Evolutionary conservation across 2,888 invertebrate species (phyloP).

Genomic region (Chloroclysta siterata): DNA sequence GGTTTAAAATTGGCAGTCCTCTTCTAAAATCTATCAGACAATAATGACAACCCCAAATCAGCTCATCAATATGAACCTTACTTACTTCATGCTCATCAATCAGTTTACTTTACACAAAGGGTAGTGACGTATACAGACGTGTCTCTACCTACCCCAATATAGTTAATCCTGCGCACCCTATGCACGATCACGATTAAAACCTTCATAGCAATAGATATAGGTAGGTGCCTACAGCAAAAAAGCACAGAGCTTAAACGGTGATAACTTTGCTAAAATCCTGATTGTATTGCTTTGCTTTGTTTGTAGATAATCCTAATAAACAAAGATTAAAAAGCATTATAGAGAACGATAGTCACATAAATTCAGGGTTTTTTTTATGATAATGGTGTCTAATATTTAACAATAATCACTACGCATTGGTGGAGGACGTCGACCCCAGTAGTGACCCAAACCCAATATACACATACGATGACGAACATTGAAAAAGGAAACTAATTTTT

Average conservation of each 20-base stretch:
- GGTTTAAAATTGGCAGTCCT: not conserved
- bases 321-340: slow-evolving; percentile 65
- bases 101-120: slow-evolving; percentile 13
- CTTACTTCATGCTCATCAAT: not conserved
- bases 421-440: not conserved
- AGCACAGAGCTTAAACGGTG: slow-evolving; percentile 36
- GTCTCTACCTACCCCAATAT: not conserved
- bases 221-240: no score
- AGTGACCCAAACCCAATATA: no score
- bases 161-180: slow-evolving; percentile 51
- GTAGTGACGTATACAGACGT: slow-evolving; percentile 18
- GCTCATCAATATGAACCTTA: not conserved
- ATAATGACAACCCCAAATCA: not conserved
- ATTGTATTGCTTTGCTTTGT: slow-evolving; percentile 41
- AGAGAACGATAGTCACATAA: slow-evolving; percentile 41
- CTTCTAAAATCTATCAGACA: not conserved
- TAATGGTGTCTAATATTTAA: not conserved
- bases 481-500: no score
- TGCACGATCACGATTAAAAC: slow-evolving; percentile 63
- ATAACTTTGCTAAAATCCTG: slow-evolving; percentile 60
- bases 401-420: not conserved
- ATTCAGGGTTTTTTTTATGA: slow-evolving; percentile 48
- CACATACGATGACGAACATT: no score
- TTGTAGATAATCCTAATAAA: slow-evolving; percentile 57
- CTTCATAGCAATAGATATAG: no score